Evolutionary conservation across 2,888 invertebrate genomes (phyloP), one percentile per base, ranked within the genome.

Genomic region (Pteria penguin): DNA sequence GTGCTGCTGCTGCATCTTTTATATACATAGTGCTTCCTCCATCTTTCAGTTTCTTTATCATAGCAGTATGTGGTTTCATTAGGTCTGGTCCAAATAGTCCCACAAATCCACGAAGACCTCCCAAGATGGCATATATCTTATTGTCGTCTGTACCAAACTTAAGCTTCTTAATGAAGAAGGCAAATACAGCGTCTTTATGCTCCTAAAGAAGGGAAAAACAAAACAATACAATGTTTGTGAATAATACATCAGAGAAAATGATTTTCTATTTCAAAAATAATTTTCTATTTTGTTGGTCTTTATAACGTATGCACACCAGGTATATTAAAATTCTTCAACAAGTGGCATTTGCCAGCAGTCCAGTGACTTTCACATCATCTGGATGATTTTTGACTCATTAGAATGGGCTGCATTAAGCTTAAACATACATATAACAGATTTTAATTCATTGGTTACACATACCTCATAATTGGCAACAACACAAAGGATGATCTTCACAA

Each of bases 1-100:
- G 54, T 8, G 52, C 27, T 33, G 69, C 29, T 5, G 69, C 63
- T n/a, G 26, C 26, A 32, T 65, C 33, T 60, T 65, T 54, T 8
- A 77, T 24, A 33, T 2, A n/a, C 8, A 58, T 55, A 29, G 31
- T 55, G 3, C 24, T 18, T 3, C 63, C 72, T 2, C 32, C 45
- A 22, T 61, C 32, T 32, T 63, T 62, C 1, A 36, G 22, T 14
- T 68, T 45, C 33, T 58, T 57, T 18, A 77, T 33, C 22, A 58
- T 69, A 5, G 63, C 60, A 36, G 45, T 72, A 32, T 77, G 54
- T n/a, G 69, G 60, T 5, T 29, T 33, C 5, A 77, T 65, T n/a
- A 65, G 62, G 2, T 77, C 73, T 22, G 58, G 24, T 18, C 76
- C 76, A 63, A 52, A 69, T 27, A 33, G 27, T 8, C 32, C 33